Evolutionary conservation across 1,140 invertebrate genomes (phyloP).

Genomic region (Augochlora pura): DNA sequence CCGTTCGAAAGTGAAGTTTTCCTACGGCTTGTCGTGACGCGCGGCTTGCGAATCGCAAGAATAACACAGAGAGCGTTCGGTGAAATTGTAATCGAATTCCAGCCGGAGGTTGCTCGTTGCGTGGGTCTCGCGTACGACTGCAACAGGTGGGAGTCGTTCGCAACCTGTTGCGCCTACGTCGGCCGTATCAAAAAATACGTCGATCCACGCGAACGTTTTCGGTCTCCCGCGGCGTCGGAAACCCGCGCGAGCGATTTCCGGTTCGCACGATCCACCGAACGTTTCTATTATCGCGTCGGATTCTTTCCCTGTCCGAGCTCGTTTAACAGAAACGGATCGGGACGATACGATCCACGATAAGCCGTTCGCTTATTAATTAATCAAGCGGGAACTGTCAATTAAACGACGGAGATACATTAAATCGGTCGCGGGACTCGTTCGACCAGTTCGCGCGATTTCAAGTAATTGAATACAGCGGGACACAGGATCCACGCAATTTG

Average conservation of each 20-base stretch:
- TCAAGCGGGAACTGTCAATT: conserved; percentile 3
- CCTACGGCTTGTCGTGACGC: neutral
- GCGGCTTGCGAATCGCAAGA: neutral
- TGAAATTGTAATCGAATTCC: conserved; percentile 57
- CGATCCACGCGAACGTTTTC: conserved; percentile 4
- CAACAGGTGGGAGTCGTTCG: conserved; percentile 62
- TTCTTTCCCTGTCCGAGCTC: neutral
- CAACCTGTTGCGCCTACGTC: conserved; percentile 64
- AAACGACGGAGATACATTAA: neutral
- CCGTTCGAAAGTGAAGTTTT: neutral
- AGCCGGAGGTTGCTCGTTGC: conserved; percentile 48
- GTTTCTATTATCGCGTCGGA: too few relatives aligned
- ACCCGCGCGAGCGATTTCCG: neutral
- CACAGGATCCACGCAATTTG: neutral
- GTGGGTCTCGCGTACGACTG: conserved; percentile 50
- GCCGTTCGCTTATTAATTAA: conserved; percentile 3
- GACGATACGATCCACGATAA: neutral
- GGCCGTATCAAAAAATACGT: conserved; percentile 39
- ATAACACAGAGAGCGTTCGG: conserved; percentile 7
- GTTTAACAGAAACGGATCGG: neutral
- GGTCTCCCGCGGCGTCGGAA: neutral
- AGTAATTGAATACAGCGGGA: neutral
- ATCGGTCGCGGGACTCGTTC: conserved; percentile 13
- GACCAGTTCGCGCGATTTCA: conserved; percentile 1
- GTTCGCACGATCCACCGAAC: too few relatives aligned